phyloP scores from a whole-genome alignment of 2,797 vertebrate species.

The Lepilemur septentrionalis region DNA sequence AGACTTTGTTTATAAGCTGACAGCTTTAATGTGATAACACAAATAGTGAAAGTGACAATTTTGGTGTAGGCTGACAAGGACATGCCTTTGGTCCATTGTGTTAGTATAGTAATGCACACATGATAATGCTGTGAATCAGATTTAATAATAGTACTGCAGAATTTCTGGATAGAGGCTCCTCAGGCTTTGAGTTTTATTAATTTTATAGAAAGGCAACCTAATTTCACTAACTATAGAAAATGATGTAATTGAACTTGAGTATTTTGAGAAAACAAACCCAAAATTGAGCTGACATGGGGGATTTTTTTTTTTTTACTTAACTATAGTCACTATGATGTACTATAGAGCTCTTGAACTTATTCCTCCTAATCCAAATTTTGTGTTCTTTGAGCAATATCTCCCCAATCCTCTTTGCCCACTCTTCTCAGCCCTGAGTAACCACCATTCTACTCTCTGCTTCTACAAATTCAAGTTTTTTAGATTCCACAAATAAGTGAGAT shows the following conservation, averaged over 20 bases:
- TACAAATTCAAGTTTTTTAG: neutral
- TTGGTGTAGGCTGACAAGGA: neutral
- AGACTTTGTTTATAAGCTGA: neutral
- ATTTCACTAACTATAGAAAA: neutral
- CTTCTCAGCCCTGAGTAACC: neutral
- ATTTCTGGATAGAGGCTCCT: neutral
- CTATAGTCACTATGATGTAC: neutral
- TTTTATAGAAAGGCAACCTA: neutral
- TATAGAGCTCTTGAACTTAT: neutral
- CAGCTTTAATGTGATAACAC: neutral
- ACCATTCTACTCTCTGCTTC: neutral
- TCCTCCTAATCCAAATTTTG: neutral
- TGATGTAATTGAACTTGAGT: neutral
- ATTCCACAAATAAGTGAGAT: neutral
- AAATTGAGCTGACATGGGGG: neutral
- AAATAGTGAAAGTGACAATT: slow-evolving; percentile 2
- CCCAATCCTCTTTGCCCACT: neutral
- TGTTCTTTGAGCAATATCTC: neutral
- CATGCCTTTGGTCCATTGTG: neutral
- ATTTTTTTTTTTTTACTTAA: neutral
- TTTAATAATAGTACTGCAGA: neutral
- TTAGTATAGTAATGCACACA: neutral
- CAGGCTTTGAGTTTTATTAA: neutral
- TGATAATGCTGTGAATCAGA: neutral
- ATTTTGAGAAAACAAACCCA: neutral